Conservation (phyloP, 2,113 vertebrate genomes). For the Tenebrosternarchus preto region DNA sequence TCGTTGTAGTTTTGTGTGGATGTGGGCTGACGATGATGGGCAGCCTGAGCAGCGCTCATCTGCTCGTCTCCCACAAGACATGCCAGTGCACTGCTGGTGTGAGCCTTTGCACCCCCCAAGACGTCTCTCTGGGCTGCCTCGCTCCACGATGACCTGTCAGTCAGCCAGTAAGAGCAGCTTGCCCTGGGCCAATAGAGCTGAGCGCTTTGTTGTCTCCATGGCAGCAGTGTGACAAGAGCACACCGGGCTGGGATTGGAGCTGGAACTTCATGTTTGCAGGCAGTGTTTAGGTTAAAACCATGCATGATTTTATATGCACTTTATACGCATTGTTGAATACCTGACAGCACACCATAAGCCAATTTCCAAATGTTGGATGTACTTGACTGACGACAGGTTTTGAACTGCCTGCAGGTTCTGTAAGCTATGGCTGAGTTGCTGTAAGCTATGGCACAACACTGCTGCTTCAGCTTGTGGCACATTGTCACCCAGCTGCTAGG, state of each 20-base stretch:
- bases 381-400: too few relatives aligned
- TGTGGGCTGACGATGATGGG: slow-evolving; percentile 49
- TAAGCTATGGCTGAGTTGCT: background rate
- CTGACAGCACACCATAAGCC: too few relatives aligned
- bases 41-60: slow-evolving; percentile 49
- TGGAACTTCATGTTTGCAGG: background rate
- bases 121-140: slow-evolving; percentile 32
- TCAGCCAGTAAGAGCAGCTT: slow-evolving; percentile 9
- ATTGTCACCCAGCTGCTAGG: background rate
- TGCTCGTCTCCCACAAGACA: slow-evolving; percentile 43
- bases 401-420: too few relatives aligned
- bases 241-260: background rate
- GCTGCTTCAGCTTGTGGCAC: background rate
- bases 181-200: background rate
- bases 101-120: slow-evolving; percentile 11
- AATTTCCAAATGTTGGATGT: too few relatives aligned
- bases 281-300: background rate
- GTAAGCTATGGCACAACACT: too few relatives aligned
- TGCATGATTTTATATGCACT: too few relatives aligned
- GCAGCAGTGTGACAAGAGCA: background rate
- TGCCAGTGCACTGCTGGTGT: slow-evolving; percentile 29
- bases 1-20: slow-evolving; percentile 55
- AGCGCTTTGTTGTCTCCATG: background rate
- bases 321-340: too few relatives aligned
- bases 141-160: slow-evolving; percentile 41